These are phyloP conservation scores for Synergus umbraculus DNA, from an alignment of 2,888 invertebrate genomes.

Conservation along the genomic window DNA sequence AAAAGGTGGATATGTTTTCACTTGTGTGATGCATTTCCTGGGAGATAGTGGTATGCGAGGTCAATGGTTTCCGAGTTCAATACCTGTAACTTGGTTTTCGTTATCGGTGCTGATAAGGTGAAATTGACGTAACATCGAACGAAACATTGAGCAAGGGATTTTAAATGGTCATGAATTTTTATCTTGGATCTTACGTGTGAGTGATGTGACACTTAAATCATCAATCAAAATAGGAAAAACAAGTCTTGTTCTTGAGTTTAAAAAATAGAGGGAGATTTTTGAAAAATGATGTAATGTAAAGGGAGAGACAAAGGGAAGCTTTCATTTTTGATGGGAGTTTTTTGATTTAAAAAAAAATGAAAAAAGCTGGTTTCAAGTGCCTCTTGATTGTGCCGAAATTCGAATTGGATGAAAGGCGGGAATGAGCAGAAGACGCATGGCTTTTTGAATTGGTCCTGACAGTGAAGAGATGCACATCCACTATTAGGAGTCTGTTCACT, in stretches of 20 bases:
- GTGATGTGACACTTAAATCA: neutral
- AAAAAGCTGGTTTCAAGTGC: neutral
- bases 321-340: neutral
- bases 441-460: conserved; percentile 32
- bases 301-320: neutral
- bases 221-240: too few relatives aligned
- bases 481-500: conserved; percentile 34
- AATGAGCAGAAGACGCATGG: conserved; percentile 18
- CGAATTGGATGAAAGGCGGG: neutral
- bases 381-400: neutral
- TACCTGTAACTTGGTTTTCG: neutral
- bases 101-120: conserved; percentile 20
- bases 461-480: conserved; percentile 39
- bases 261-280: neutral
- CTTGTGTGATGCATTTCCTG: neutral
- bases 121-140: conserved; percentile 15
- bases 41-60: neutral
- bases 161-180: conserved; percentile 20
- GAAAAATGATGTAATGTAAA: too few relatives aligned
- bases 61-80: conserved; percentile 11
- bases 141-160: neutral
- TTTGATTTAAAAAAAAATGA: neutral
- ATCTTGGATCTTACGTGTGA: neutral
- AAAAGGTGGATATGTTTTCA: neutral
- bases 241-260: neutral